Conservation (phyloP, 2,797 vertebrate genomes). For the Halcyon chelicuti region DNA sequence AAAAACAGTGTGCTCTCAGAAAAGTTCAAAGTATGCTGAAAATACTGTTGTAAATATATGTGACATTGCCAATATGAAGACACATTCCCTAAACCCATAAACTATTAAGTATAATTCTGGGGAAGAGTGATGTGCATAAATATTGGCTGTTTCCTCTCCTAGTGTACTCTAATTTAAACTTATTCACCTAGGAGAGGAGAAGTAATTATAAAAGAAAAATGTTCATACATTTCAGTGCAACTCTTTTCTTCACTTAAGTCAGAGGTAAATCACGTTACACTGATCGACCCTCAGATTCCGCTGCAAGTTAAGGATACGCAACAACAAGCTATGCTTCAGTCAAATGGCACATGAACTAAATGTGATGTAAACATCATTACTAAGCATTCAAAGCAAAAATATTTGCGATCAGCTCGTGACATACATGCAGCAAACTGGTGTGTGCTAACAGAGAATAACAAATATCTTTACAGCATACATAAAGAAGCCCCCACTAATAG, state of each 20-base stretch:
- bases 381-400: neutral
- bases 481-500: neutral
- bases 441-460: neutral
- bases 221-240: neutral
- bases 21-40: neutral
- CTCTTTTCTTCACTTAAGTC: neutral
- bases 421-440: neutral
- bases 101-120: neutral
- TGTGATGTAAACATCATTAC: neutral
- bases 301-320: neutral
- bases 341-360: neutral
- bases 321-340: neutral
- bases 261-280: neutral
- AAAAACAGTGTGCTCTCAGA: neutral
- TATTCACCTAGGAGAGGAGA: neutral
- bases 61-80: neutral
- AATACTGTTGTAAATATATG: neutral
- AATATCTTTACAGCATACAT: neutral
- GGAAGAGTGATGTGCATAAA: neutral
- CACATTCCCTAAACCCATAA: neutral
- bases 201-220: neutral
- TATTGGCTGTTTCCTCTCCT: neutral
- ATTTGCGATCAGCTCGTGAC: fast-evolving
- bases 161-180: neutral
- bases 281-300: neutral